Percentiles rank a stretch among this genome's conserved stretches.
Evolutionary conservation across 2,113 vertebrate genomes (phyloP).

Genomic region (Bufo bufo): DNA sequence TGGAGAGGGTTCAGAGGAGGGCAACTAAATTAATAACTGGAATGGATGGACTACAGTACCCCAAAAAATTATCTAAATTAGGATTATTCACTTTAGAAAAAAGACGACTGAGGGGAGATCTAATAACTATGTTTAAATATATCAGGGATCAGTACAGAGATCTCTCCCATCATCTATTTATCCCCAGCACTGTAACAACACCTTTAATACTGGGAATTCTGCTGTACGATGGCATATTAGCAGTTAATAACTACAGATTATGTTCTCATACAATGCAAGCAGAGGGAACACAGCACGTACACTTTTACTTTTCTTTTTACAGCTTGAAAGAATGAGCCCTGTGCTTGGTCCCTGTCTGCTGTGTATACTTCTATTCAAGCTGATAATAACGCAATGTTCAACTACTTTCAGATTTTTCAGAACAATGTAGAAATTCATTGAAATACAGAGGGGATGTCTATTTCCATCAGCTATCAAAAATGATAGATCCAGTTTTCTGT

Average conservation of each 20-base stretch:
- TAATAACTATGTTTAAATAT: too few relatives aligned
- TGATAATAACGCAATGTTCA: constrained; percentile 38
- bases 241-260: not conserved
- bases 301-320: constrained; percentile 11
- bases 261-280: not conserved
- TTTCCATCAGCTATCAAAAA: constrained; percentile 28
- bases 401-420: constrained; percentile 26
- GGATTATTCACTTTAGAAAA: too few relatives aligned
- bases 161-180: too few relatives aligned
- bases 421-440: constrained; percentile 21
- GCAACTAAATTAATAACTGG: too few relatives aligned
- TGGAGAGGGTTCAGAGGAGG: too few relatives aligned
- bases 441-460: constrained; percentile 36
- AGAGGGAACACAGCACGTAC: not conserved
- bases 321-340: not conserved
- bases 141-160: too few relatives aligned
- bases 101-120: too few relatives aligned
- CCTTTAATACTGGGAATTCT: not conserved
- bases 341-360: not conserved
- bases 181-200: too few relatives aligned
- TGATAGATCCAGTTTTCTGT: constrained; percentile 3
- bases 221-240: not conserved
- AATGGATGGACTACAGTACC: too few relatives aligned
- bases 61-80: too few relatives aligned
- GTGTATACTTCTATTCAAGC: constrained; percentile 25